These are phyloP conservation scores for Benitochromis conjunctus DNA, from an alignment of 2,113 vertebrate genomes.

Conservation along the genomic window DNA sequence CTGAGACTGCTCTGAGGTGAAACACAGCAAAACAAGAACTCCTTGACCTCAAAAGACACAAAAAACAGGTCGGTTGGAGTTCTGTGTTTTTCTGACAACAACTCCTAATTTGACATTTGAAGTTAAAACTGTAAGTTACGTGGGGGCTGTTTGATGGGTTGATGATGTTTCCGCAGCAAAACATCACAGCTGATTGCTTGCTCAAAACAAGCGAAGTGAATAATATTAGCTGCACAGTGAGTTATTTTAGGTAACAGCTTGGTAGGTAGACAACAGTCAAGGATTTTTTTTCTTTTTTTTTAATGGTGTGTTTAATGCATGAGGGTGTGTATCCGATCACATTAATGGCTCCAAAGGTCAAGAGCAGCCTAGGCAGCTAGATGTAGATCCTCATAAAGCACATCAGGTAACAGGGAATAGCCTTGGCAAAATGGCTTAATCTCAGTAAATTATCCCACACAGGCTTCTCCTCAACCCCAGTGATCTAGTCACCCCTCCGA, in stretches of 20 bases:
- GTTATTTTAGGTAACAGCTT: background rate
- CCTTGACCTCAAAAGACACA: background rate
- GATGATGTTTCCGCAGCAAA: background rate
- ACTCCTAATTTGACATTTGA: background rate
- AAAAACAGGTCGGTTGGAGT: background rate
- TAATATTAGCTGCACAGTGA: background rate
- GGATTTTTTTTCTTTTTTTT: background rate
- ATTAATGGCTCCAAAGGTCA: slow-evolving; percentile 10
- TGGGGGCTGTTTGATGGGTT: background rate
- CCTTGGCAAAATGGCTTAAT: background rate
- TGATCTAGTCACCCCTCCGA: background rate
- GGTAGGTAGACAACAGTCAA: background rate
- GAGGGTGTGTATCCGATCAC: background rate
- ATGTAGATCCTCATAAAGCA: slow-evolving; percentile 7
- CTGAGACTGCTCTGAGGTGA: background rate
- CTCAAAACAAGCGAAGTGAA: background rate
- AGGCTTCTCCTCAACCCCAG: background rate
- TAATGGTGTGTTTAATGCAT: background rate
- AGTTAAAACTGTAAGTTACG: background rate
- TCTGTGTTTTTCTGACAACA: background rate
- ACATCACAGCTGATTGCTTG: background rate
- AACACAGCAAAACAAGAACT: background rate
- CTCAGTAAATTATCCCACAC: background rate
- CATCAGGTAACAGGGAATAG: background rate
- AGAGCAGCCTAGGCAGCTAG: background rate